phyloP scores from a whole-genome alignment of 2,113 vertebrate species.

The Dolichallabes microphthalmus region DNA sequence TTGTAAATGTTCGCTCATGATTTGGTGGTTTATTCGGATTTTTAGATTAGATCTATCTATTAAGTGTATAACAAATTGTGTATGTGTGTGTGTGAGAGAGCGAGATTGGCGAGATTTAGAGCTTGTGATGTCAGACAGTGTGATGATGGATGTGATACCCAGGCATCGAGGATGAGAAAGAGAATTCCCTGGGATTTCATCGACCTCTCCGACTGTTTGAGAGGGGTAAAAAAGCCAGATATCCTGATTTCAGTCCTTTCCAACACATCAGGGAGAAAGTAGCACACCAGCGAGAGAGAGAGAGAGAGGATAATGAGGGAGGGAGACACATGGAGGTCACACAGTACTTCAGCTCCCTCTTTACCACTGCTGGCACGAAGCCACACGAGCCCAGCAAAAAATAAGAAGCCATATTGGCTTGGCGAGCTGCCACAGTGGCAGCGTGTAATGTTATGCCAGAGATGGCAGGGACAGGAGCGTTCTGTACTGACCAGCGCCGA shows the following conservation, averaged over 20 bases:
- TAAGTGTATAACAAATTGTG: neutral
- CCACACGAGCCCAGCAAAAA: constrained; percentile 29
- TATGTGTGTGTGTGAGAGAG: neutral
- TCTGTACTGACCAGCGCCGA: constrained; percentile 62
- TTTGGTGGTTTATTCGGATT: neutral
- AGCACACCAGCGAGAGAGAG: neutral
- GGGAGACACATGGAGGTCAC: constrained; percentile 46
- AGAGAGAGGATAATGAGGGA: constrained; percentile 38
- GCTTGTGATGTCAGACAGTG: neutral
- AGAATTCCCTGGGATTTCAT: neutral
- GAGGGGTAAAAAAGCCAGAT: neutral
- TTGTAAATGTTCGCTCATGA: neutral
- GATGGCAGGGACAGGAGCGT: constrained; percentile 62
- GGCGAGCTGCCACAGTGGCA: constrained; percentile 67
- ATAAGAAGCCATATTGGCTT: constrained; percentile 48
- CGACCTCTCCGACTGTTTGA: neutral
- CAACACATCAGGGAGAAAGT: constrained; percentile 1
- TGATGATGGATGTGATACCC: neutral
- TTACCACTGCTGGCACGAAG: constrained; percentile 38
- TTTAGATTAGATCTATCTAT: neutral
- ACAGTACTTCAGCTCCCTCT: constrained; percentile 23
- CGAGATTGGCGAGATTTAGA: neutral
- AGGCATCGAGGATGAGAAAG: neutral
- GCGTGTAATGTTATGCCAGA: constrained; percentile 60
- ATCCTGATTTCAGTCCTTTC: constrained; percentile 10